Conservation (phyloP, 2,797 vertebrate species). For the Rhinophrynus dorsalis region DNA sequence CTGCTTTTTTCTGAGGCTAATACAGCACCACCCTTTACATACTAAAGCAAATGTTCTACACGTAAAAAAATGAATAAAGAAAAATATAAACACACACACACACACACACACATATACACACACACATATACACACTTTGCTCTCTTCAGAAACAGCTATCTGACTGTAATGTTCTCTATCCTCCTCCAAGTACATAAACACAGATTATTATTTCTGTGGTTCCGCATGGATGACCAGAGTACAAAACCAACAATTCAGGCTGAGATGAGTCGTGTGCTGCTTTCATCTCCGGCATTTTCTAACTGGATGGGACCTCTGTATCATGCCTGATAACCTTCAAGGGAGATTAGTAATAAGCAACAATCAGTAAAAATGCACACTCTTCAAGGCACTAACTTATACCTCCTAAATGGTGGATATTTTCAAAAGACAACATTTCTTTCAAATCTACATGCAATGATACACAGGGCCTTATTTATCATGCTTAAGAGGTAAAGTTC, state of each 20-base stretch:
- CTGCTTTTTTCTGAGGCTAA: too few species aligned
- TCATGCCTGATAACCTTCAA: background rate
- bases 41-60: too few species aligned
- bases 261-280: background rate
- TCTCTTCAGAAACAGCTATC: background rate
- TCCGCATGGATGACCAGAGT: background rate
- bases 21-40: too few species aligned
- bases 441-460: too few species aligned
- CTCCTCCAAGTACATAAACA: background rate
- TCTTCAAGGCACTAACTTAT: too few species aligned
- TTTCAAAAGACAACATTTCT: too few species aligned
- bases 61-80: too few species aligned
- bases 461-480: too few species aligned
- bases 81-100: too few species aligned
- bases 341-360: background rate
- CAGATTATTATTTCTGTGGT: background rate
- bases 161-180: background rate
- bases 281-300: background rate
- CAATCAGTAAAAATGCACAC: background rate
- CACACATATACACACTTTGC: background rate
- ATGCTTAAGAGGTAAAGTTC: too few species aligned
- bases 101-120: too few species aligned
- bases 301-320: background rate
- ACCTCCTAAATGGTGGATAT: too few species aligned
- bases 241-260: background rate